A percentile compares a stretch with the other conserved stretches of the same genome.
Conservation (phyloP, 2,113 vertebrate species). For the Elanus axillaris region DNA sequence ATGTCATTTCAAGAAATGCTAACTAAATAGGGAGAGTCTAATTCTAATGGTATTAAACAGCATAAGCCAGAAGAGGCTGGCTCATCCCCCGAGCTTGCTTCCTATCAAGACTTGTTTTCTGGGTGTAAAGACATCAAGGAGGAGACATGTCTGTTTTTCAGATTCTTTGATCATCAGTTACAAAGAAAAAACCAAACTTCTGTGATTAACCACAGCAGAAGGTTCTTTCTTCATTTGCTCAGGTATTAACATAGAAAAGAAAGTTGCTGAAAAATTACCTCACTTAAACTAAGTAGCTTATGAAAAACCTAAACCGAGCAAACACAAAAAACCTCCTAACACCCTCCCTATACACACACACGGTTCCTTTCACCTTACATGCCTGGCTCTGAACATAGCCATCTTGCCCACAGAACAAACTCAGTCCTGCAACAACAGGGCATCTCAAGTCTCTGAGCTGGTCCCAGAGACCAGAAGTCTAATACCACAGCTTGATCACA, state of each 20-base stretch:
- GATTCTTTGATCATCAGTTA: conserved; percentile 31
- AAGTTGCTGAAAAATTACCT: neutral
- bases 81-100: neutral
- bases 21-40: conserved; percentile 4
- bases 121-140: neutral
- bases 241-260: neutral
- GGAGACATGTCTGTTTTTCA: neutral
- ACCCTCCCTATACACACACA: too few relatives aligned
- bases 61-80: neutral
- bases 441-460: neutral
- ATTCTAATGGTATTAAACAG: neutral
- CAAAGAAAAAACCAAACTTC: neutral
- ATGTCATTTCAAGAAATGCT: neutral
- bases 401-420: neutral
- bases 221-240: neutral
- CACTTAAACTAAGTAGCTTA: neutral
- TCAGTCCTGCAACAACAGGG: neutral
- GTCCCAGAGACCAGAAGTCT: neutral
- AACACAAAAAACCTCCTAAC: too few relatives aligned
- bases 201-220: neutral
- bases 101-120: neutral
- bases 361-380: neutral
- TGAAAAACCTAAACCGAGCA: neutral
- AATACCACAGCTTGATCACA: neutral
- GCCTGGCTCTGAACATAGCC: neutral